These are phyloP conservation scores for Ammospiza maritima DNA, from an alignment of 2,797 vertebrate species.

Conservation along the genomic window DNA sequence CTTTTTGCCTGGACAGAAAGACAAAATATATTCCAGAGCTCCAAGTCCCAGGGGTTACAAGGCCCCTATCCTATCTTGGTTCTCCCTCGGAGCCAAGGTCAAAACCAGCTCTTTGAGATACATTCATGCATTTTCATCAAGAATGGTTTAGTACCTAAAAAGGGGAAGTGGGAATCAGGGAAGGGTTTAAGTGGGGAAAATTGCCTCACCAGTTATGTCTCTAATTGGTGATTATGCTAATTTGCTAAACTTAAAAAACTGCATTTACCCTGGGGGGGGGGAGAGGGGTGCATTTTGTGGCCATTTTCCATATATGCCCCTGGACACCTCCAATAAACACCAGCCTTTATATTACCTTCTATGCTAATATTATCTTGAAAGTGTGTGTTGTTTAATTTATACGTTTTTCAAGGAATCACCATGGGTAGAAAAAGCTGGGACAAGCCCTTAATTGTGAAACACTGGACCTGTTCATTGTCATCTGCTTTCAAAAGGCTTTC, in stretches of 20 bases:
- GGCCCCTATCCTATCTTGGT: too few relatives aligned
- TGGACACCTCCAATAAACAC: not conserved
- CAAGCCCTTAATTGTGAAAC: not conserved
- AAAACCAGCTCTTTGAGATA: not conserved
- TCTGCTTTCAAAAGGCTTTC: not conserved
- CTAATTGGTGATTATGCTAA: not conserved
- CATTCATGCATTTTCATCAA: not conserved
- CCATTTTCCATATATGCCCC: not conserved
- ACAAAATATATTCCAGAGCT: not conserved
- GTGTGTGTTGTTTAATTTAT: not conserved
- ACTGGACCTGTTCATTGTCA: not conserved
- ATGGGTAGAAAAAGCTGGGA: not conserved
- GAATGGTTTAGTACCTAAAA: accelerated
- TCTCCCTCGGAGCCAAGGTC: not conserved
- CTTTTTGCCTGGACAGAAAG: not conserved
- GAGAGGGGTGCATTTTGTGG: not conserved
- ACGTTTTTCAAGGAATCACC: not conserved
- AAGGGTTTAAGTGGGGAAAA: not conserved
- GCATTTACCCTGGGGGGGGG: not conserved
- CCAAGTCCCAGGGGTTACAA: not conserved
- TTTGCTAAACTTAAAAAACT: not conserved
- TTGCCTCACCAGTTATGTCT: not conserved
- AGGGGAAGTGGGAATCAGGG: not conserved
- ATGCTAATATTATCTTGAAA: not conserved
- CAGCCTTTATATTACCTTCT: not conserved